Percentiles rank a stretch among this genome's conserved stretches.
phyloP scores from a whole-genome alignment of 2,113 vertebrate species.

The Ochotona curzoniae region DNA sequence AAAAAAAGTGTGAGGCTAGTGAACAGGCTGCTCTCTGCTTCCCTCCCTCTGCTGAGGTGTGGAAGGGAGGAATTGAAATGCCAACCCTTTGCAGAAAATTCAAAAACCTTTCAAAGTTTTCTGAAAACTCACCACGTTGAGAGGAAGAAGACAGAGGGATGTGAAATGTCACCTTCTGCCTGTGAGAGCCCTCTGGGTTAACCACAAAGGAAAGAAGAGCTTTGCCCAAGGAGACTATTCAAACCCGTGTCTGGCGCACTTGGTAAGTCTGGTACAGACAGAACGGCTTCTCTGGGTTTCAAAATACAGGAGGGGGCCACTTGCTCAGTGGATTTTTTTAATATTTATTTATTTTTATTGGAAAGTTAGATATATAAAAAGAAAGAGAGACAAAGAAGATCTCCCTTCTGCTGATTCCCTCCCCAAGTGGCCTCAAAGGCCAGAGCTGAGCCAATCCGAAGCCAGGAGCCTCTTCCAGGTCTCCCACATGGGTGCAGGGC shows the following conservation, averaged over 20 bases:
- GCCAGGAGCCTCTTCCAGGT: too few relatives aligned
- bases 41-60: background rate
- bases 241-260: background rate
- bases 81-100: background rate
- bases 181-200: background rate
- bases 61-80: slow-evolving; percentile 34
- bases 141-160: background rate
- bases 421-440: too few relatives aligned
- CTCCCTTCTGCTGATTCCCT: too few relatives aligned
- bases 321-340: background rate
- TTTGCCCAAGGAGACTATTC: slow-evolving; percentile 25
- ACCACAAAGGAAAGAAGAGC: slow-evolving; percentile 10
- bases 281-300: slow-evolving; percentile 24
- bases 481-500: too few relatives aligned
- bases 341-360: too few relatives aligned
- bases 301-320: slow-evolving; percentile 15
- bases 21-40: slow-evolving; percentile 24
- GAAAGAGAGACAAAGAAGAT: too few relatives aligned
- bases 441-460: too few relatives aligned
- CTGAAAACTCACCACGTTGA: slow-evolving; percentile 20
- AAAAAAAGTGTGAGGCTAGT: slow-evolving; percentile 28
- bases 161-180: background rate
- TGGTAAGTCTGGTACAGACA: background rate
- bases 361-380: too few relatives aligned
- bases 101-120: background rate